Percentiles rank a stretch among this genome's conserved stretches.
Conservation (phyloP, 2,888 invertebrate genomes). For the Dynastes hyllus region DNA sequence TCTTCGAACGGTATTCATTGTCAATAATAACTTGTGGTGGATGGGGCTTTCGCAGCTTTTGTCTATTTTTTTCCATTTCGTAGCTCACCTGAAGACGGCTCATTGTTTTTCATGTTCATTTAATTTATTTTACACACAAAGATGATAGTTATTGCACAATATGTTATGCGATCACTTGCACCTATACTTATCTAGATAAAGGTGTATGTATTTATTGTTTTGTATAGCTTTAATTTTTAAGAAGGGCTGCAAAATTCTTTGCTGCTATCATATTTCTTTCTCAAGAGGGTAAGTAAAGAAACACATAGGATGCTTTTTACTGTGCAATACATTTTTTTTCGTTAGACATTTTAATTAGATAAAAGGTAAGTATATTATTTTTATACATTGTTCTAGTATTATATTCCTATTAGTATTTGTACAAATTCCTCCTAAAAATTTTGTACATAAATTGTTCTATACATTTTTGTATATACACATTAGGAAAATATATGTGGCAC, state of each 20-base stretch:
- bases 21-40: slow-evolving; percentile 63
- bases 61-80: slow-evolving; percentile 43
- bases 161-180: slow-evolving; percentile 44
- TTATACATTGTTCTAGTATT: background rate
- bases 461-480: background rate
- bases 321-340: no score
- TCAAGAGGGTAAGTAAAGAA: slow-evolving; percentile 32
- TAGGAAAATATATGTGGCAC: no score
- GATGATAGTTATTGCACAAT: slow-evolving; percentile 27
- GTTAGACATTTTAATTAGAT: background rate
- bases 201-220: slow-evolving; percentile 23
- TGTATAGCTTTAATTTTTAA: slow-evolving; percentile 34
- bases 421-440: background rate
- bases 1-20: slow-evolving; percentile 73
- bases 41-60: slow-evolving; percentile 61
- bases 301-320: slow-evolving; percentile 42
- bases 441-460: background rate
- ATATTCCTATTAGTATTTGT: background rate
- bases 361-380: slow-evolving; percentile 39
- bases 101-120: slow-evolving; percentile 33
- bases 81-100: slow-evolving; percentile 52
- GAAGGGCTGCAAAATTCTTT: slow-evolving; percentile 45
- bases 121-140: slow-evolving; percentile 12
- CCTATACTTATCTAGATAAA: slow-evolving; percentile 30
- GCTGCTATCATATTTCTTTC: background rate